Evolutionary conservation across 2,797 vertebrate species (phyloP).

Genomic region (Sebastes itinus): DNA sequence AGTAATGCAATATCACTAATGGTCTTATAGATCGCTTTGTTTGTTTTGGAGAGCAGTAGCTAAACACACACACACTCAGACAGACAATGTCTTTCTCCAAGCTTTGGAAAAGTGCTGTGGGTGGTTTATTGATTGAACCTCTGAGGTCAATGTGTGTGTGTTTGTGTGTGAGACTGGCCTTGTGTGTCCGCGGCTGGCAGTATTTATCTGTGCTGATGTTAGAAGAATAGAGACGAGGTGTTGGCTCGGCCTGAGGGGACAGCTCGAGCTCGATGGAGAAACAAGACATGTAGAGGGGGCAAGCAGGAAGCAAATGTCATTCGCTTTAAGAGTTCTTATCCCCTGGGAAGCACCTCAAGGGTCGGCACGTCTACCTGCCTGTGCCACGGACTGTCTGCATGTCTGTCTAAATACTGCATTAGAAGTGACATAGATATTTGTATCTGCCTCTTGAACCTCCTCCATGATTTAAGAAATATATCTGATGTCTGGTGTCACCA

Average conservation of each 20-base stretch:
- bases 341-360: slow-evolving; percentile 26
- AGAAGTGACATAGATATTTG: background rate
- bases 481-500: background rate
- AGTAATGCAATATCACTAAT: slow-evolving; percentile 35
- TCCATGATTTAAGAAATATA: background rate
- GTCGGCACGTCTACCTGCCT: slow-evolving; percentile 5
- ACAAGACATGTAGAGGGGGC: slow-evolving; percentile 42
- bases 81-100: slow-evolving; percentile 11
- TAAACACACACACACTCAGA: background rate
- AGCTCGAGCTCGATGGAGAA: slow-evolving; percentile 36
- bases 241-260: slow-evolving; percentile 50
- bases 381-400: background rate
- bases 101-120: slow-evolving; percentile 58
- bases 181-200: slow-evolving; percentile 20
- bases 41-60: slow-evolving; percentile 38
- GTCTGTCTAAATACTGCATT: slow-evolving; percentile 13
- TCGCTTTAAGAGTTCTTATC: slow-evolving; percentile 39
- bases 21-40: slow-evolving; percentile 34
- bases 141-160: slow-evolving; percentile 25
- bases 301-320: slow-evolving; percentile 60
- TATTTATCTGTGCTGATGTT: slow-evolving; percentile 58
- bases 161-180: background rate
- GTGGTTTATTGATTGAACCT: slow-evolving; percentile 63
- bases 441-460: background rate
- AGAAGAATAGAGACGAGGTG: slow-evolving; percentile 58